These are phyloP conservation scores for Prorops nasuta DNA, from an alignment of 1,140 invertebrate genomes.

Conservation along the genomic window DNA sequence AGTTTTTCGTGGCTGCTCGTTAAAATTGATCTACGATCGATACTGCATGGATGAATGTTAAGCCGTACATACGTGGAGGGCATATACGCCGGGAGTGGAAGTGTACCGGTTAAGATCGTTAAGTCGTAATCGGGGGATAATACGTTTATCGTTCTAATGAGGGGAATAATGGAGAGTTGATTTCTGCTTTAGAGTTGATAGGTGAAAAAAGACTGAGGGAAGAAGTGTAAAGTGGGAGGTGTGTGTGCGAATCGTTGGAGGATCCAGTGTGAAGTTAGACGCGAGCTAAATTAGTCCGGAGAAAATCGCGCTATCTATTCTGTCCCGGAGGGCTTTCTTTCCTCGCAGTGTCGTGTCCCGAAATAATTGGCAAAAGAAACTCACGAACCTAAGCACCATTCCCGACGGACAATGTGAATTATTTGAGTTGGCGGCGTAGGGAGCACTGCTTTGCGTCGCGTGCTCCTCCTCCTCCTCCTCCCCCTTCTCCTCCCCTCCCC, in stretches of 20 bases:
- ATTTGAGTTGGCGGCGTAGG: conserved; percentile 53
- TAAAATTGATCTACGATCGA: too few relatives aligned
- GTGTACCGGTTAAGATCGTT: too few relatives aligned
- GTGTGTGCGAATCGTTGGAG: too few relatives aligned
- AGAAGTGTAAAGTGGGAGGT: too few relatives aligned
- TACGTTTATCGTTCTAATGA: conserved; percentile 29
- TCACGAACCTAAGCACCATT: conserved; percentile 44
- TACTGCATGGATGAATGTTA: too few relatives aligned
- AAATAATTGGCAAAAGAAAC: conserved; percentile 58
- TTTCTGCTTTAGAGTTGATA: conserved; percentile 8
- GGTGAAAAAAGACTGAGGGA: conserved; percentile 2
- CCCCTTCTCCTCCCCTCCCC: neutral
- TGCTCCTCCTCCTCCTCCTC: conserved; percentile 17
- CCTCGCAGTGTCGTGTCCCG: conserved; percentile 46
- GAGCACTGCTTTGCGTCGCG: conserved; percentile 28
- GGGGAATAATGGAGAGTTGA: conserved; percentile 23
- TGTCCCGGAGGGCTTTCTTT: conserved; percentile 48
- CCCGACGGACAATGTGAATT: conserved; percentile 58
- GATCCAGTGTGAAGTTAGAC: too few relatives aligned
- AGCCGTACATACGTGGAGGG: too few relatives aligned
- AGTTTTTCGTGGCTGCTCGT: too few relatives aligned
- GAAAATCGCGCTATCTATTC: conserved; percentile 55
- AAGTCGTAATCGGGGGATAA: too few relatives aligned
- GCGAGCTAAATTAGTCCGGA: conserved; percentile 33
- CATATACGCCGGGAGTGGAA: too few relatives aligned